These are phyloP conservation scores for Drosophila trapezifrons DNA, from an alignment of 1,140 invertebrate species.

Conservation along the genomic window DNA sequence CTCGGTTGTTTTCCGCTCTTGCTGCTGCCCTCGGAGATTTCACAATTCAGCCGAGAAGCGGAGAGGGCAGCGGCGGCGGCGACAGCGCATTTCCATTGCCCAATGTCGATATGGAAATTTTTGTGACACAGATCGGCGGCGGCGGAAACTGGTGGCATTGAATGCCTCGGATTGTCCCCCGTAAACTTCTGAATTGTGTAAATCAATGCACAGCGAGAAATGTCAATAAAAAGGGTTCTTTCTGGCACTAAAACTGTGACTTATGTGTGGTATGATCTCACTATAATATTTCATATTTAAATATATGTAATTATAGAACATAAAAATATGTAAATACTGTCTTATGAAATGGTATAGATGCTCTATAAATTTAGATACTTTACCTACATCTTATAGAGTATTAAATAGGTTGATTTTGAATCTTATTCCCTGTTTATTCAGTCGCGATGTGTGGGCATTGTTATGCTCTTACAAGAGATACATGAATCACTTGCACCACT, in stretches of 20 bases:
- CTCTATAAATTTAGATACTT: background rate
- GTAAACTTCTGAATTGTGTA: slow-evolving; percentile 36
- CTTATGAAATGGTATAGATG: no score
- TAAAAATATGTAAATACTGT: no score
- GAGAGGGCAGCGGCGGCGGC: background rate
- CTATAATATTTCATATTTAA: background rate
- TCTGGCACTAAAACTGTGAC: background rate
- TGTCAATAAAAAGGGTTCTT: background rate
- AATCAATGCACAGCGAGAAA: slow-evolving; percentile 29
- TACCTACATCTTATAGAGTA: no score
- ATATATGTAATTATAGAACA: no score
- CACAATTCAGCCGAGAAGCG: slow-evolving; percentile 40
- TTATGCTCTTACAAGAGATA: slow-evolving; percentile 31
- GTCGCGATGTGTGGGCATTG: slow-evolving; percentile 12
- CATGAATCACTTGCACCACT: slow-evolving; percentile 24
- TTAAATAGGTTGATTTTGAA: background rate
- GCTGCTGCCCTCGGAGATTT: slow-evolving; percentile 44
- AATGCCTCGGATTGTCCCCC: slow-evolving; percentile 22
- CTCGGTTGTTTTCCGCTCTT: slow-evolving; percentile 24
- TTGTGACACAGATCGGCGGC: slow-evolving; percentile 60
- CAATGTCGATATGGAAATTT: slow-evolving; percentile 66
- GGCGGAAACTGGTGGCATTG: slow-evolving; percentile 64
- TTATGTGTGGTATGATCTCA: background rate
- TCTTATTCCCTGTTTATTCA: slow-evolving; percentile 1
- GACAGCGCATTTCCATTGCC: slow-evolving; percentile 44